Conservation (phyloP, 1,140 invertebrate genomes). For the Aphidius gifuensis region DNA sequence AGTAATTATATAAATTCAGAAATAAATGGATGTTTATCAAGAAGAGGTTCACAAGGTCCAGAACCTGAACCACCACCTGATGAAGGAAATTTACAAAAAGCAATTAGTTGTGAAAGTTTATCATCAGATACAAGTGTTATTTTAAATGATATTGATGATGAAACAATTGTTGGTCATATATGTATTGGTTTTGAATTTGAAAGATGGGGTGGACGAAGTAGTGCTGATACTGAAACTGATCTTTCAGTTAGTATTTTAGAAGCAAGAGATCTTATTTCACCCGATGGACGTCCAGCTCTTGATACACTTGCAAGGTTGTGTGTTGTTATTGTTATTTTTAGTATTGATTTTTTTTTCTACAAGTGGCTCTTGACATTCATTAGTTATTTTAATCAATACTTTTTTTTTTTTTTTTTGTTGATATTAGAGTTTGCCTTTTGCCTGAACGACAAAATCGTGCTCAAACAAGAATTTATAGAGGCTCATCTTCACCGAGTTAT, state of each 20-base stretch:
- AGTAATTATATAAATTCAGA: constrained; percentile 30
- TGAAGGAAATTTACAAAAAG: constrained; percentile 58
- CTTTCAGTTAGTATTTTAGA: constrained; percentile 73
- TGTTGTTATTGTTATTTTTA: not conserved
- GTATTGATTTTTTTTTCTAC: not conserved
- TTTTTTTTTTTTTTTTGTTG: constrained; percentile 4
- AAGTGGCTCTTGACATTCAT: not conserved
- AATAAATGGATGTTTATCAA: constrained; percentile 29
- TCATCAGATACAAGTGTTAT: constrained; percentile 77
- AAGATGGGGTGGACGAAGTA: constrained; percentile 52
- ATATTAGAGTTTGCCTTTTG: constrained; percentile 63
- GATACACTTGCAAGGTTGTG: constrained; percentile 67
- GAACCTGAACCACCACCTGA: constrained; percentile 46
- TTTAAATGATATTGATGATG: constrained; percentile 66
- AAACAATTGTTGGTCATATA: constrained; percentile 70
- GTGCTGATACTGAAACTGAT: constrained; percentile 65
- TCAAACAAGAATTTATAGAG: constrained; percentile 71
- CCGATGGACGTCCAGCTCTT: constrained; percentile 61
- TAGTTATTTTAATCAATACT: not conserved
- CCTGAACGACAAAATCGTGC: constrained; percentile 69
- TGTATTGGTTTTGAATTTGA: constrained; percentile 78
- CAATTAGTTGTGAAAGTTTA: constrained; percentile 78
- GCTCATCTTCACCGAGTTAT: constrained; percentile 67
- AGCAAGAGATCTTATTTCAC: constrained; percentile 67
- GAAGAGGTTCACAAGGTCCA: constrained; percentile 37